These are phyloP conservation scores for Catamblyrhynchus diadema DNA, from an alignment of 2,797 vertebrate species.

Conservation along the genomic window DNA sequence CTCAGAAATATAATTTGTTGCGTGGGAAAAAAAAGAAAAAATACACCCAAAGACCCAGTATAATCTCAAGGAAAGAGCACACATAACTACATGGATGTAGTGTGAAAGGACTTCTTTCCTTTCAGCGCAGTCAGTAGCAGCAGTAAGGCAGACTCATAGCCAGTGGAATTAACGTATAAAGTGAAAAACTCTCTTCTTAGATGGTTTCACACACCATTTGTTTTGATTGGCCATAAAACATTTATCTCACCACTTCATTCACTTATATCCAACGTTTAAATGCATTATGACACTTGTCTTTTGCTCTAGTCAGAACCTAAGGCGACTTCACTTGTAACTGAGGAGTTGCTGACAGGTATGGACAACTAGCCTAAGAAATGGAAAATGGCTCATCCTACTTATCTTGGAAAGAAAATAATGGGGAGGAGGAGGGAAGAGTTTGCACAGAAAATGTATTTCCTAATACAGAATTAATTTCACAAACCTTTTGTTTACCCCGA, in stretches of 20 bases:
- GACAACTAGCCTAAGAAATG: not conserved
- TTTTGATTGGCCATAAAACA: not conserved
- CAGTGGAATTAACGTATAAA: not conserved
- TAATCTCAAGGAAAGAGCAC: not conserved
- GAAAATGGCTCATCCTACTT: not conserved
- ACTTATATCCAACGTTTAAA: slow-evolving; percentile 7
- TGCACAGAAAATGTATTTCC: not conserved
- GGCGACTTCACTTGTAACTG: not conserved
- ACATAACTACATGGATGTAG: not conserved
- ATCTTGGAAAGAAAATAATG: not conserved
- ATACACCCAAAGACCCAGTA: not conserved
- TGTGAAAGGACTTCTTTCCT: not conserved
- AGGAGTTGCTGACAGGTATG: not conserved
- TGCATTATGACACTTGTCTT: not conserved
- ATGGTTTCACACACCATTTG: not conserved
- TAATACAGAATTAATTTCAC: not conserved
- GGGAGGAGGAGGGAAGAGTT: not conserved
- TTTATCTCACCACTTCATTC: not conserved
- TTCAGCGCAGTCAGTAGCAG: not conserved
- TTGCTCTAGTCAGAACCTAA: not conserved
- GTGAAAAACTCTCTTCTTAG: not conserved
- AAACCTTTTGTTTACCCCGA: not conserved
- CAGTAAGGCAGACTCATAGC: not conserved
- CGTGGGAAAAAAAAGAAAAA: not conserved
- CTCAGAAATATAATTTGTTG: not conserved